Percentiles rank a stretch among this genome's conserved stretches.
These are phyloP conservation scores for Falcaria lacertinaria DNA, from an alignment of 2,888 invertebrate genomes.

Conservation along the genomic window DNA sequence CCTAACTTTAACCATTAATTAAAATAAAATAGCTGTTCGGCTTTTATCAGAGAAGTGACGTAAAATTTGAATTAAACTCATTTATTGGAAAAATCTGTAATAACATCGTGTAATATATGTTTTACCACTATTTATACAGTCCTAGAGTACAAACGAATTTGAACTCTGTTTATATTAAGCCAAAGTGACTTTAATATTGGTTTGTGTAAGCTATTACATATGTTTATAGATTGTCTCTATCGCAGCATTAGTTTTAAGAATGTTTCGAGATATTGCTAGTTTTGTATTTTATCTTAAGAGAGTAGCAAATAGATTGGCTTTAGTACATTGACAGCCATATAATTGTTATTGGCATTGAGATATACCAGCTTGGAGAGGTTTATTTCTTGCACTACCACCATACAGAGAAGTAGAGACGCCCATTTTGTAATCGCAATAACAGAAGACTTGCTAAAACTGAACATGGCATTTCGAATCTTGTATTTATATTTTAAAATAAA, in stretches of 20 bases:
- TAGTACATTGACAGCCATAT: no score
- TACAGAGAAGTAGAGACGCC: no score
- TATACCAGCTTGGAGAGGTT: no score
- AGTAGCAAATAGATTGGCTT: background rate
- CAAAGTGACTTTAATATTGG: background rate
- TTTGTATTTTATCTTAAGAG: background rate
- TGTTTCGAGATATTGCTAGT: background rate
- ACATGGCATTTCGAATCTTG: no score
- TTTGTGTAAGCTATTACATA: background rate
- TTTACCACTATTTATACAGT: slow-evolving; percentile 8
- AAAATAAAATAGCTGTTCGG: slow-evolving; percentile 26
- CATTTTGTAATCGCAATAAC: no score
- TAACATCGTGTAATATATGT: slow-evolving; percentile 40
- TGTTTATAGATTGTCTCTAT: background rate
- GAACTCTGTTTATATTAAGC: background rate
- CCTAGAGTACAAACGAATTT: background rate
- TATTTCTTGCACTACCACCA: no score
- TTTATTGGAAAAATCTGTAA: slow-evolving; percentile 46
- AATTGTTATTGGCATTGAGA: no score
- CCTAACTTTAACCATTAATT: slow-evolving; percentile 11
- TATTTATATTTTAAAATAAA: no score
- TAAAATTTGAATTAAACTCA: slow-evolving; percentile 46
- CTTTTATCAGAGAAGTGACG: slow-evolving; percentile 40
- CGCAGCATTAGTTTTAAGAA: background rate
- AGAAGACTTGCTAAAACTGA: no score